A percentile compares a stretch with the other conserved stretches of the same genome.
Evolutionary conservation across 2,113 vertebrate species (phyloP).

Genomic region (Cynopterus brachyotis): DNA sequence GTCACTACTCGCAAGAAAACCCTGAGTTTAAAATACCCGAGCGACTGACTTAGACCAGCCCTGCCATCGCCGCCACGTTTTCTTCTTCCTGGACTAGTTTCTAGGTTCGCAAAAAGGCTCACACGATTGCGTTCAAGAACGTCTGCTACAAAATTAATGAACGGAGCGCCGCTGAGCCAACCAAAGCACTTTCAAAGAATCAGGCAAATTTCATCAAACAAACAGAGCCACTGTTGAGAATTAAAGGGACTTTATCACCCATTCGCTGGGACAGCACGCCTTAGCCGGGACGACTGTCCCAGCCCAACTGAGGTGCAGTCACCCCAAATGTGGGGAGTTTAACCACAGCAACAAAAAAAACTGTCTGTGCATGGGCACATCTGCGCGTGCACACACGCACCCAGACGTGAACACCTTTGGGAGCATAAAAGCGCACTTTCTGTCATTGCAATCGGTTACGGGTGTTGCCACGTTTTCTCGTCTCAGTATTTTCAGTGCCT

Average conservation of each 20-base stretch:
- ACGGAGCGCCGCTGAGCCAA: not conserved
- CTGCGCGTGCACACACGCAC: too few species aligned
- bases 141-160: not conserved
- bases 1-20: not conserved
- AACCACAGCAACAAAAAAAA: not conserved
- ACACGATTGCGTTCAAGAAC: not conserved
- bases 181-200: not conserved
- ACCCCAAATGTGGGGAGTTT: fast-evolving
- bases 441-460: fast-evolving
- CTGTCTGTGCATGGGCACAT: fast-evolving
- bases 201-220: not conserved
- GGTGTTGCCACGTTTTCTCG: not conserved
- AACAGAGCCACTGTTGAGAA: not conserved
- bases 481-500: not conserved
- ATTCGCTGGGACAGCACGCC: too few species aligned
- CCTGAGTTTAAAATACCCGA: not conserved
- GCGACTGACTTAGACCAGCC: not conserved
- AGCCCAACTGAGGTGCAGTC: not conserved
- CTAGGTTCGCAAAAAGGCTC: not conserved
- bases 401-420: not conserved
- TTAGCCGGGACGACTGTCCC: not conserved
- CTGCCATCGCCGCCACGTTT: not conserved
- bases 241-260: not conserved
- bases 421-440: not conserved
- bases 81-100: not conserved